Base-by-base conservation (phyloP, 2,113 vertebrate genomes). In the Jaculus jaculus region DNA sequence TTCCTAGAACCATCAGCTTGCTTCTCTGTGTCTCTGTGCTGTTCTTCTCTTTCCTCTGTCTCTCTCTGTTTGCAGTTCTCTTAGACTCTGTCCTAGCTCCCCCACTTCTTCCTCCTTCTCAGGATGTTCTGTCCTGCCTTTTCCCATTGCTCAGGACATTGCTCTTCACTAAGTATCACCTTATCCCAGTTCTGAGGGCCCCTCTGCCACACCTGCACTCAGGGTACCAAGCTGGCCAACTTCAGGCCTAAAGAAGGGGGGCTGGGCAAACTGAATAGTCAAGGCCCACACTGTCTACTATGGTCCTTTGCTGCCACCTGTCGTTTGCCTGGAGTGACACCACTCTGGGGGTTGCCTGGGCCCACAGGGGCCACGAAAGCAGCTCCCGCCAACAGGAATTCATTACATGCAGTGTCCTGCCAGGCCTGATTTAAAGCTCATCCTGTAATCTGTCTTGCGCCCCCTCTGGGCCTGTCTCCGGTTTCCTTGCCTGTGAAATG, bases 251-350 rank as follows among this genome's bases (percentile, higher is more conserved):
- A 63, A 61, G 15, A 73, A 84, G 10, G 93, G 68, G 69, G 75
- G 37, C 42, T 95, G 80, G 89, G 47, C 68, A 84, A 93, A 65
- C 24, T 1, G 5, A 69, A 72, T 37, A 91, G 80, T 3, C 74
- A 60, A 66, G 61, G 51, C 28, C 73, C 79, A 81, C 81, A 66
- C 68, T 77, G 63, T 51, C 34, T 89, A 84, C 85, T 17, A 30
- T 66, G 47, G 72, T 95, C 93, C 92, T 97, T 87, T 97, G 92
- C 96, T 97, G 97, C 97, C 96, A 97, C 81, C 97, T 97, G 90
- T 95, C n/a, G 95, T 89, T 95, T 66, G 66, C 61, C 12, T 4
- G 6, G 23, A 77, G 58, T 86, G 78, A 58, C 85, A 92, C 71
- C 26, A 4, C 75, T 86, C 51, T 68, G 26, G 68, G 63, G 86